phyloP scores from a whole-genome alignment of 2,888 invertebrate genomes.

The Oxycera nigricornis region DNA sequence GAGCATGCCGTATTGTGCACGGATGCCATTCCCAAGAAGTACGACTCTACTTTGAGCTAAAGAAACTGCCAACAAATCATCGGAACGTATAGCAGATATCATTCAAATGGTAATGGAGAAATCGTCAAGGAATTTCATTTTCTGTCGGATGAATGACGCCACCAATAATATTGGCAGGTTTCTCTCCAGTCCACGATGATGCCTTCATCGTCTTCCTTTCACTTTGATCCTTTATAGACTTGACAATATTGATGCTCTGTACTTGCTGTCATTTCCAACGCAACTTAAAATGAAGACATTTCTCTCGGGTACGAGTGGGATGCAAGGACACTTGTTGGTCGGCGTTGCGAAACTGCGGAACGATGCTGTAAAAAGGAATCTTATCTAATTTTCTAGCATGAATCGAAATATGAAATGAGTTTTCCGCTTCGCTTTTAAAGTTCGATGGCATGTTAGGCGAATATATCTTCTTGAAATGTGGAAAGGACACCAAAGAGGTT shows the following conservation, averaged over 20 bases:
- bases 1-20: not conserved
- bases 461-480: not conserved
- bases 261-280: not conserved
- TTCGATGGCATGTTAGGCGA: not conserved
- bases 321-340: constrained; percentile 25
- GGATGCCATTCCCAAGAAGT: not conserved
- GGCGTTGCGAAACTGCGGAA: not conserved
- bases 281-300: not conserved
- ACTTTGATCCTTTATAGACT: not conserved
- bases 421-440: constrained; percentile 17
- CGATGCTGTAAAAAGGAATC: constrained; percentile 9
- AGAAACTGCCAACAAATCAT: constrained; percentile 1
- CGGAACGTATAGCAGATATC: constrained; percentile 22
- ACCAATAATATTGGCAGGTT: not conserved
- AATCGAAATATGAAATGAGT: constrained; percentile 46
- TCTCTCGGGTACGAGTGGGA: not conserved
- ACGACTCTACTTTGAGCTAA: not conserved
- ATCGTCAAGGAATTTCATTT: constrained; percentile 33
- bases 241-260: not conserved
- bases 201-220: not conserved
- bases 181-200: not conserved
- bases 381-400: constrained; percentile 41
- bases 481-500: not conserved
- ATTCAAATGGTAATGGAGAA: constrained; percentile 36
- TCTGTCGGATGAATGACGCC: constrained; percentile 20